Conservation (phyloP, 2,797 vertebrate genomes). For the Mormyrus proboscirostris region DNA sequence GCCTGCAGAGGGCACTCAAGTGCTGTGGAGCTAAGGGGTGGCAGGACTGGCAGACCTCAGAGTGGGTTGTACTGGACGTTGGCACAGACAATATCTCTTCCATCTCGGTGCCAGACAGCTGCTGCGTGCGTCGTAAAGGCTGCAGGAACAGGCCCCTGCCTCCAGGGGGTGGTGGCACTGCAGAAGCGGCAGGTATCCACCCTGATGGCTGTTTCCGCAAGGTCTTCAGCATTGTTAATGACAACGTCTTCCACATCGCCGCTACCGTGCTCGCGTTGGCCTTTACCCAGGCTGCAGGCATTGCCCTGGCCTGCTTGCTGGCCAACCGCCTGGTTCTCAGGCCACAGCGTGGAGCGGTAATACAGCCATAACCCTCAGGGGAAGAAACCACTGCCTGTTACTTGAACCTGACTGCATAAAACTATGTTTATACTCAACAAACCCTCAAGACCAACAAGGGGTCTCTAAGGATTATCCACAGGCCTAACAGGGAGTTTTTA, state of each 20-base stretch:
- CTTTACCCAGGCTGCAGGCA: conserved; percentile 68
- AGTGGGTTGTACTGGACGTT: conserved; percentile 64
- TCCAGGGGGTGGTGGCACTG: conserved; percentile 37
- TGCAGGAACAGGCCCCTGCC: conserved; percentile 67
- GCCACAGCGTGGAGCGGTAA: conserved; percentile 43
- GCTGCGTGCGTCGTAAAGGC: conserved; percentile 66
- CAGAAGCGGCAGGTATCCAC: conserved; percentile 53
- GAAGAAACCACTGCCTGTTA: neutral
- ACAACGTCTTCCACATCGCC: conserved; percentile 73
- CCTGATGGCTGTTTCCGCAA: conserved; percentile 73
- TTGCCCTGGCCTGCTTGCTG: conserved; percentile 69
- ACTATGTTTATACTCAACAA: neutral
- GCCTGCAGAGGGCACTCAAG: conserved; percentile 68
- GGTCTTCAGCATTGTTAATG: conserved; percentile 72
- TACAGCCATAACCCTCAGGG: neutral
- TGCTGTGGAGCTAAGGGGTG: conserved; percentile 80
- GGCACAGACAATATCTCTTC: conserved; percentile 53
- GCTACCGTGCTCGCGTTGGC: conserved; percentile 71
- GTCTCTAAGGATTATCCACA: neutral
- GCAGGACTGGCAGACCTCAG: conserved; percentile 73
- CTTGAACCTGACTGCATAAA: neutral
- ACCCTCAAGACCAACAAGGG: neutral
- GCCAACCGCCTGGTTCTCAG: conserved; percentile 61
- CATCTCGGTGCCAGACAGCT: conserved; percentile 74
- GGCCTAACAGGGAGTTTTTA: neutral